phyloP scores from a whole-genome alignment of 2,888 invertebrate genomes.

The Plebejus argus region DNA sequence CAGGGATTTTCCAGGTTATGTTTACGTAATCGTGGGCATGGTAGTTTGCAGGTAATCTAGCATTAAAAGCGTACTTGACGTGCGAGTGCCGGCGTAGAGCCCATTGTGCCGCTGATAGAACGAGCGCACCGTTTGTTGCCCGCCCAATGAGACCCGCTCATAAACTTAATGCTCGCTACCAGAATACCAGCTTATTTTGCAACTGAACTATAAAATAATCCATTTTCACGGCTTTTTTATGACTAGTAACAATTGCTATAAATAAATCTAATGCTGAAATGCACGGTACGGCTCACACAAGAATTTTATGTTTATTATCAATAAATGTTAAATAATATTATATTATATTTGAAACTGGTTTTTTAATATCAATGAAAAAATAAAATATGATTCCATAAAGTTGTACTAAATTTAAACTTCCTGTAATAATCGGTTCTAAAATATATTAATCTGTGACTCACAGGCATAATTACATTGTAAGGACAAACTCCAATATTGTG shows the following conservation, averaged over 20 bases:
- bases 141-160: conserved; percentile 1
- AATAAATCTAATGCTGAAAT: too few relatives aligned
- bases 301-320: too few relatives aligned
- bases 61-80: conserved; percentile 39
- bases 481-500: conserved; percentile 66
- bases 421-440: not conserved
- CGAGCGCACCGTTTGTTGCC: conserved; percentile 26
- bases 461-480: conserved; percentile 53
- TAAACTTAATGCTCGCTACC: not conserved
- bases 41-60: conserved; percentile 35
- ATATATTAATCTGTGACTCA: conserved; percentile 34
- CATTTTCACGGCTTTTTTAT: not conserved
- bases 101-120: conserved; percentile 44
- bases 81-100: conserved; percentile 38
- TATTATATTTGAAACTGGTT: too few relatives aligned
- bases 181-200: conserved; percentile 5
- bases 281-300: too few relatives aligned
- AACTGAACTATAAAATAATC: not conserved
- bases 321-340: too few relatives aligned
- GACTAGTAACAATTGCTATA: too few relatives aligned
- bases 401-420: not conserved
- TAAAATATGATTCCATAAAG: not conserved
- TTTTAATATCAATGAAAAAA: too few relatives aligned
- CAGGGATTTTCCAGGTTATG: not conserved
- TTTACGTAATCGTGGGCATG: conserved; percentile 21